Conservation (phyloP, 2,113 vertebrate species). For the Labeo rohita region DNA sequence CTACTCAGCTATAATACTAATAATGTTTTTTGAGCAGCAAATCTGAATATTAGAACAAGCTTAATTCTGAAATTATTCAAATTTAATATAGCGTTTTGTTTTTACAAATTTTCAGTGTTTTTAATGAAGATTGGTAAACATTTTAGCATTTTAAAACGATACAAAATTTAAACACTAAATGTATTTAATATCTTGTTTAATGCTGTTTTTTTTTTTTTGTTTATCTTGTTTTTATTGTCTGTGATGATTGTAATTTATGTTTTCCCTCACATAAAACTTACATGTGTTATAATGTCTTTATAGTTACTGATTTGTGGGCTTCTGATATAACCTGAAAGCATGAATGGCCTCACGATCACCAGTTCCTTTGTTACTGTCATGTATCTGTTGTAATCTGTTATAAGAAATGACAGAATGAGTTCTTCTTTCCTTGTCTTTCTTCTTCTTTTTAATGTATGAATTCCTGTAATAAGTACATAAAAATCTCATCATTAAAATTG, state of each 20-base stretch:
- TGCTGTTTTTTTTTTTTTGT: background rate
- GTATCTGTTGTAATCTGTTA: background rate
- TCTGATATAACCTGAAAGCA: background rate
- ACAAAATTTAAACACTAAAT: background rate
- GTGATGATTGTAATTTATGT: background rate
- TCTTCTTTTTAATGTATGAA: background rate
- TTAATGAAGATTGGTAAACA: background rate
- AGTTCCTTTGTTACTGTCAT: too few species aligned
- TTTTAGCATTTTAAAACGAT: background rate
- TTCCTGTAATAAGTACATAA: background rate
- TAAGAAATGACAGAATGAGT: background rate
- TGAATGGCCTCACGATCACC: background rate
- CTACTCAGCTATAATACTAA: too few species aligned
- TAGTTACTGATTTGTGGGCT: background rate
- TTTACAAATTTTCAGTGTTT: background rate
- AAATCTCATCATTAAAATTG: background rate
- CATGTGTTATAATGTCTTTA: background rate
- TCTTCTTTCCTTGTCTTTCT: background rate
- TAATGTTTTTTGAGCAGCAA: too few species aligned
- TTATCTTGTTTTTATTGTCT: background rate
- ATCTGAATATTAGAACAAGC: too few species aligned
- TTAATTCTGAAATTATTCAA: background rate
- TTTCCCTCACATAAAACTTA: background rate
- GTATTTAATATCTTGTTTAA: background rate
- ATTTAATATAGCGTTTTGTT: background rate